Percentiles rank a stretch among this genome's conserved stretches.
Conservation (phyloP, 2,113 vertebrate genomes). For the Prolemur simus region DNA sequence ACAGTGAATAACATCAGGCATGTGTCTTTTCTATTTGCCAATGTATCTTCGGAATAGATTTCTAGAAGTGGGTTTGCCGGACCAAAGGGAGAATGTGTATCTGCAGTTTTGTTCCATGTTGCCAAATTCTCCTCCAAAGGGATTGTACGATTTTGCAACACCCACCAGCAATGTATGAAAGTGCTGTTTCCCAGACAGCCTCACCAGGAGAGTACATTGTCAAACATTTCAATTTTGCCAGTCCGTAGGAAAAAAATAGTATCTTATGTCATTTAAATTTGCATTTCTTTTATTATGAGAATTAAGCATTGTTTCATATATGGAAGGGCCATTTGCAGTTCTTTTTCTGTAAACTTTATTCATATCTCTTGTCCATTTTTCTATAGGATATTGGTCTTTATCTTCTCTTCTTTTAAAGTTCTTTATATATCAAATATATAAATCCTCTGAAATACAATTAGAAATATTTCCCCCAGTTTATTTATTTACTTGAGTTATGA, state of each 20-base stretch:
- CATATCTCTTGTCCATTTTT: neutral
- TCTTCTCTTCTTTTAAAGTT: neutral
- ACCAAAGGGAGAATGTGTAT: neutral
- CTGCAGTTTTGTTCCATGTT: neutral
- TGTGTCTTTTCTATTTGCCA: slow-evolving; percentile 26
- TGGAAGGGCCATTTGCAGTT: neutral
- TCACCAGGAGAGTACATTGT: neutral
- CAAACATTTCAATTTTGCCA: neutral
- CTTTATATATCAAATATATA: slow-evolving; percentile 7
- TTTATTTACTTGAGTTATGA: neutral
- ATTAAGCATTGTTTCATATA: neutral
- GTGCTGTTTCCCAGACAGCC: neutral
- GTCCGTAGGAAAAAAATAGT: neutral
- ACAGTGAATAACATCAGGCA: neutral
- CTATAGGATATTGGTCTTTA: neutral
- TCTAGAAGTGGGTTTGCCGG: neutral
- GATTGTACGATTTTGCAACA: neutral
- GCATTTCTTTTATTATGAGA: neutral
- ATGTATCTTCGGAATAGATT: neutral
- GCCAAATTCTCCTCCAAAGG: neutral
- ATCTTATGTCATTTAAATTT: neutral
- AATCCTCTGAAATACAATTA: neutral
- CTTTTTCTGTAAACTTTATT: neutral
- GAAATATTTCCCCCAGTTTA: neutral
- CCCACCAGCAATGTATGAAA: neutral